Evolutionary conservation across 2,113 vertebrate genomes (phyloP), one percentile per base, ranked within the genome.

Genomic region (Atlantisia rogersi): DNA sequence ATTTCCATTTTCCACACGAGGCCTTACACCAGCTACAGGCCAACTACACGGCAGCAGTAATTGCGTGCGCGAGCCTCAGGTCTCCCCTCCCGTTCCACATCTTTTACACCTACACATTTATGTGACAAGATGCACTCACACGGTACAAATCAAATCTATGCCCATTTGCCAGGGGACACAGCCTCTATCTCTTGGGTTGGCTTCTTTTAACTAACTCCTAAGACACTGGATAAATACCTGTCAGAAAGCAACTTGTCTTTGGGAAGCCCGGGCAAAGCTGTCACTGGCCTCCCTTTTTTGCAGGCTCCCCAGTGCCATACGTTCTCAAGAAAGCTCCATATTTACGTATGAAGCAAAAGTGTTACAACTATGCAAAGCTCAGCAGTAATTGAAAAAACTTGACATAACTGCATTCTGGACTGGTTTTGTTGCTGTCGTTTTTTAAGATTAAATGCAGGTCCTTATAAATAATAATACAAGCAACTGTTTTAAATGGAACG

Each of bases 91-190:
- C 62, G 29, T 21, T 25, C 60, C 40, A 10, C n/a, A 11, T 46
- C 52, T 64, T 62, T 39, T 19, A 28, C 7, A 68, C 0, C 0
- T 4, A 6, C 2, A 12, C 11, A 15, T 58, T 42, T 40, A n/a
- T 12, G 19, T 79, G 71, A 75, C 79, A 85, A 75, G 48, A 55
- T 76, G 67, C 35, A 62, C 35, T 60, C 48, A 48, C 2, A 35
- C 0, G 0, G 16, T 21, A 6, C 50, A 79, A 82, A 58, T 79
- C 60, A 48, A 86, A 75, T 15, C 58, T 22, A 31, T 0, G 0
- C 26, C 8, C 10, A 2, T 59, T 71, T 91, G 52, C 58, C 69
- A 64, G 44, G 40, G 31, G 48, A 82, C 29, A 29, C 31, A 11
- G 22, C 44, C 76, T 83, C 37, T 12, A 15, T 1, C 13, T 81